These are phyloP conservation scores for Xenops minutus DNA, from an alignment of 2,797 vertebrate genomes.

Conservation along the genomic window DNA sequence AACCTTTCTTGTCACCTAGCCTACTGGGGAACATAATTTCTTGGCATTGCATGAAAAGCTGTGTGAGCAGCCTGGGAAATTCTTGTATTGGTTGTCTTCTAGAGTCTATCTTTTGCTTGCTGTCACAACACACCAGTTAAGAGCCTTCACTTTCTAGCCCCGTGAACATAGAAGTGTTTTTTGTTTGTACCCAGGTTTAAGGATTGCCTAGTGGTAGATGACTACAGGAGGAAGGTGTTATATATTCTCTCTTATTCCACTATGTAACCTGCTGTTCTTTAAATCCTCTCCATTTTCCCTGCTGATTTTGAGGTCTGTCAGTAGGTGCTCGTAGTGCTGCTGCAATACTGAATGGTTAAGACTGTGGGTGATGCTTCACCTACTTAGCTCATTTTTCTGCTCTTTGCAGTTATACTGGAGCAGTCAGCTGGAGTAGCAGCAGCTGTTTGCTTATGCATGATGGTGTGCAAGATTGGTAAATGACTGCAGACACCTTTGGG, in stretches of 20 bases:
- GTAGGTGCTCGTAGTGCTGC: background rate
- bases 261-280: background rate
- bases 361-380: background rate
- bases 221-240: background rate
- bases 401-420: background rate
- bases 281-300: background rate
- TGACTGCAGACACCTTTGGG: background rate
- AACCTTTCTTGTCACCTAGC: background rate
- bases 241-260: background rate
- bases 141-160: background rate
- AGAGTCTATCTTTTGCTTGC: background rate
- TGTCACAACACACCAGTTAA: rapidly evolving
- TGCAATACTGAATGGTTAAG: background rate
- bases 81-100: background rate
- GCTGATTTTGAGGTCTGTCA: background rate
- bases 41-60: background rate
- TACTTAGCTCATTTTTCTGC: background rate
- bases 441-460: background rate
- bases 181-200: background rate
- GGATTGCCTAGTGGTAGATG: background rate
- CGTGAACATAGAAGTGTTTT: background rate
- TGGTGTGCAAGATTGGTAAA: background rate
- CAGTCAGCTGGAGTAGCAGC: background rate
- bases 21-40: background rate
- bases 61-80: background rate